These are phyloP conservation scores for Pachypeltis micranthus DNA, from an alignment of 1,140 invertebrate species.

Conservation along the genomic window DNA sequence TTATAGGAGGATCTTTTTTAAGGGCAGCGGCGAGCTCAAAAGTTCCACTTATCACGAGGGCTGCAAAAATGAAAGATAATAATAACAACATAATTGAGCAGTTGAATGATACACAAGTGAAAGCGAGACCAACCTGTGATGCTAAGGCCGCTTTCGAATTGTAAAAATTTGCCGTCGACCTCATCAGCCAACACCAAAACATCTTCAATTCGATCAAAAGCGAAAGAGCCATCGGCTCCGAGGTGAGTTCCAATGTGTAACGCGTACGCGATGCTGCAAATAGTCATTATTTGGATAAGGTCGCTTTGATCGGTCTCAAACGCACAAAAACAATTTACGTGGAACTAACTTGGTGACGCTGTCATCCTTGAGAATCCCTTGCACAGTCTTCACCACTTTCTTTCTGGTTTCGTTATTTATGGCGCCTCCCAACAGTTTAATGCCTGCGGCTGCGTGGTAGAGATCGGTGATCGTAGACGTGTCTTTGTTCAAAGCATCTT, in stretches of 20 bases:
- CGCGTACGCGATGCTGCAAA: slow-evolving; percentile 61
- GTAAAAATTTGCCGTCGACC: slow-evolving; percentile 72
- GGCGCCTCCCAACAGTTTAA: slow-evolving; percentile 35
- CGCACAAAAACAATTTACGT: no score
- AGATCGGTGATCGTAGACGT: slow-evolving; percentile 37
- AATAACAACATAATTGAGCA: not conserved
- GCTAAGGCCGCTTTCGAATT: slow-evolving; percentile 81
- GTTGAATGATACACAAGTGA: not conserved
- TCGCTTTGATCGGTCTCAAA: slow-evolving; percentile 8
- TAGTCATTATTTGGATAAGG: slow-evolving; percentile 1
- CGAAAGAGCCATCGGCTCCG: slow-evolving; percentile 53
- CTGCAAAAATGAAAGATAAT: slow-evolving; percentile 31
- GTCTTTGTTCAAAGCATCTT: slow-evolving; percentile 37
- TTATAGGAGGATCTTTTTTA: slow-evolving; percentile 59
- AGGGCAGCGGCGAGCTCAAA: slow-evolving; percentile 55
- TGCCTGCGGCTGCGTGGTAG: slow-evolving; percentile 36
- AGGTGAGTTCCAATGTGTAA: slow-evolving; percentile 64
- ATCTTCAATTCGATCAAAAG: slow-evolving; percentile 74
- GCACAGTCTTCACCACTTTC: slow-evolving; percentile 50
- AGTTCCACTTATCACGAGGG: slow-evolving; percentile 57
- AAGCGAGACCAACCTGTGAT: slow-evolving; percentile 27
- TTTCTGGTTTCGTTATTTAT: slow-evolving; percentile 33
- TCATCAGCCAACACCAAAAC: slow-evolving; percentile 89
- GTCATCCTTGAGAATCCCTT: slow-evolving; percentile 60
- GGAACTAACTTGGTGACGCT: slow-evolving; percentile 51